phyloP scores from a whole-genome alignment of 2,888 invertebrate species.

The Agyllia agylla region DNA sequence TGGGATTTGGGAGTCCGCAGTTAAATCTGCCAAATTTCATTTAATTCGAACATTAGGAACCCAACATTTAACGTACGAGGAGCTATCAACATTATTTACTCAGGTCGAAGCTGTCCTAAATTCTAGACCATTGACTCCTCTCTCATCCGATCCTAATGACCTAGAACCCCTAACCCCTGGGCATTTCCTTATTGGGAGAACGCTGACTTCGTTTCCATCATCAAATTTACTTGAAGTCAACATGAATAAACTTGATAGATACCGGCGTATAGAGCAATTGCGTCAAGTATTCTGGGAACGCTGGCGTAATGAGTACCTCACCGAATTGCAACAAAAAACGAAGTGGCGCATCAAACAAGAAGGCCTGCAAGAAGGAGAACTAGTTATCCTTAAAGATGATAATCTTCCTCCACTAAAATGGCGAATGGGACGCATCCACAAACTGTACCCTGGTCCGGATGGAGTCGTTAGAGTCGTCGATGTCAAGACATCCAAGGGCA shows the following conservation, averaged over 20 bases:
- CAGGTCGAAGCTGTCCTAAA: neutral
- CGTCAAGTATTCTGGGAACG: conserved; percentile 18
- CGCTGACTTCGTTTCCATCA: neutral
- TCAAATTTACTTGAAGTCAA: conserved; percentile 16
- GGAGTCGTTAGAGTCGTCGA: conserved; percentile 38
- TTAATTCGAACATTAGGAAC: neutral
- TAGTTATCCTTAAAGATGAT: conserved; percentile 46
- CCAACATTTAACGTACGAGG: neutral
- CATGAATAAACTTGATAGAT: conserved; percentile 20
- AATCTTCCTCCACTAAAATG: conserved; percentile 55
- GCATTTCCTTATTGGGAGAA: neutral
- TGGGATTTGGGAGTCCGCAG: neutral
- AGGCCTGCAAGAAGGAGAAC: neutral
- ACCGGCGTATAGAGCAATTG: conserved; percentile 37
- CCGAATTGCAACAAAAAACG: conserved; percentile 45
- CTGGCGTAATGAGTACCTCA: conserved; percentile 54
- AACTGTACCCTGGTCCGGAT: conserved; percentile 47
- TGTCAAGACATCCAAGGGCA: conserved; percentile 31
- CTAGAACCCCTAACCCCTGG: neutral
- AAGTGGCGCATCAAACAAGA: conserved; percentile 36
- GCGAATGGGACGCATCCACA: conserved; percentile 58
- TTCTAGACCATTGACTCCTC: neutral
- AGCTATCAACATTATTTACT: neutral
- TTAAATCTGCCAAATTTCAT: neutral
- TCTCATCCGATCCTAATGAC: neutral